phyloP scores from a whole-genome alignment of 2,888 invertebrate species.

The Sepioteuthis lessoniana region DNA sequence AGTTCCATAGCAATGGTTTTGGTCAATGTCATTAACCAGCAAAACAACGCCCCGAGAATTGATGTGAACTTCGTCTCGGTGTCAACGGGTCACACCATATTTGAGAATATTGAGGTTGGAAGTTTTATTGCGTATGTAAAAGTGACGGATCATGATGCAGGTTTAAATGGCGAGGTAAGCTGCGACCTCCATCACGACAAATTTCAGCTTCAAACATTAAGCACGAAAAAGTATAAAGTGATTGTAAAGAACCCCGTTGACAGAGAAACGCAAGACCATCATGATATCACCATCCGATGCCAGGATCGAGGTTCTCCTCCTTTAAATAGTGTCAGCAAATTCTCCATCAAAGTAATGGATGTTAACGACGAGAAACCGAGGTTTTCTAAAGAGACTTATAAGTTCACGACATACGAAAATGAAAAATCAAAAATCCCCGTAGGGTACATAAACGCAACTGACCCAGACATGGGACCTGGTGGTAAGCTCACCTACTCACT shows the following conservation, averaged over 20 bases:
- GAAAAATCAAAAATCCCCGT: not conserved
- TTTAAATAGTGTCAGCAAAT: not conserved
- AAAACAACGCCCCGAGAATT: not conserved
- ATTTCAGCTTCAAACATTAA: not conserved
- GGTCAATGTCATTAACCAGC: not conserved
- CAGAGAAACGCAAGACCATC: not conserved
- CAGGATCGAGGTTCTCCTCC: not conserved
- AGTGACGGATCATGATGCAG: not conserved
- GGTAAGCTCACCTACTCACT: not conserved
- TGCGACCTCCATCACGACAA: not conserved
- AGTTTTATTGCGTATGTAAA: not conserved
- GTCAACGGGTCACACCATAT: not conserved
- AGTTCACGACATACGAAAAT: not conserved
- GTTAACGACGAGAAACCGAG: not conserved
- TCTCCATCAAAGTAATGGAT: not conserved
- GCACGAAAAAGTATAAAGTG: not conserved
- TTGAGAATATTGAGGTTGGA: not conserved
- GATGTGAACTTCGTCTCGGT: not conserved
- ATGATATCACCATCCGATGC: not conserved
- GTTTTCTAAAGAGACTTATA: slow-evolving; percentile 7
- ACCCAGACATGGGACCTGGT: not conserved
- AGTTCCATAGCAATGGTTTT: not conserved
- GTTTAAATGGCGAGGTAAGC: not conserved
- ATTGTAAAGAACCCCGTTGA: not conserved
- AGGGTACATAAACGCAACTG: not conserved